These are phyloP conservation scores for Ganaspis sp. DNA, from an alignment of 1,140 invertebrate genomes.

Conservation along the genomic window DNA sequence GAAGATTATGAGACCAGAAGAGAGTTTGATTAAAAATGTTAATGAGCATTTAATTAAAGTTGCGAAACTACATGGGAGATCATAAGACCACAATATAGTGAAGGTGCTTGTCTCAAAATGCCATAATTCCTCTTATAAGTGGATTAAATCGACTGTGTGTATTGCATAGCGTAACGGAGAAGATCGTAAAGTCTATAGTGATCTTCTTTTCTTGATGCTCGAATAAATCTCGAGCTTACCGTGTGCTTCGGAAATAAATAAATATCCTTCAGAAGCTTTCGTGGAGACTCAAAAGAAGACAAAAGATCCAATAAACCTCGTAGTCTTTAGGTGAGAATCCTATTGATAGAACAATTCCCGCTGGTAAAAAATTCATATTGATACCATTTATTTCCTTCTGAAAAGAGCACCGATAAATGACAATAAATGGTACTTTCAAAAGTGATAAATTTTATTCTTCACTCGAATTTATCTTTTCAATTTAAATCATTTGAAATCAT, in stretches of 20 bases:
- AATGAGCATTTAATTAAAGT: background rate
- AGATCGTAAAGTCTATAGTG: constrained; percentile 20
- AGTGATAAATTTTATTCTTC: background rate
- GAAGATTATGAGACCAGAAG: background rate
- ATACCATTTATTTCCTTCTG: background rate
- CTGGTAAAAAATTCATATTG: background rate
- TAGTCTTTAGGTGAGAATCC: background rate
- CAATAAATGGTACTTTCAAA: background rate
- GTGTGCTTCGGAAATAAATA: constrained; percentile 25
- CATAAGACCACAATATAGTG: background rate
- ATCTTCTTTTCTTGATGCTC: background rate
- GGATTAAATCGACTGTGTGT: constrained; percentile 19
- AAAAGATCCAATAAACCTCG: constrained; percentile 12
- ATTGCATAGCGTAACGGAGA: constrained; percentile 1
- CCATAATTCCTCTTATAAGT: constrained; percentile 13
- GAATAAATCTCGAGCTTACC: constrained; percentile 23
- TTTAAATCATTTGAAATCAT: too few relatives aligned
- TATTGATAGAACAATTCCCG: constrained; percentile 7
- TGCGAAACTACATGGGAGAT: background rate
- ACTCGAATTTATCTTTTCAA: constrained; percentile 25
- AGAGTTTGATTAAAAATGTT: background rate
- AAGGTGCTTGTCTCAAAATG: constrained; percentile 15
- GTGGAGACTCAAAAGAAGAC: constrained; percentile 9
- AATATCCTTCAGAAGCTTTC: constrained; percentile 16
- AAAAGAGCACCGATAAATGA: background rate